Evolutionary conservation across 2,888 invertebrate species (phyloP), one percentile per base, ranked within the genome.

Genomic region (Polyploca ridens): DNA sequence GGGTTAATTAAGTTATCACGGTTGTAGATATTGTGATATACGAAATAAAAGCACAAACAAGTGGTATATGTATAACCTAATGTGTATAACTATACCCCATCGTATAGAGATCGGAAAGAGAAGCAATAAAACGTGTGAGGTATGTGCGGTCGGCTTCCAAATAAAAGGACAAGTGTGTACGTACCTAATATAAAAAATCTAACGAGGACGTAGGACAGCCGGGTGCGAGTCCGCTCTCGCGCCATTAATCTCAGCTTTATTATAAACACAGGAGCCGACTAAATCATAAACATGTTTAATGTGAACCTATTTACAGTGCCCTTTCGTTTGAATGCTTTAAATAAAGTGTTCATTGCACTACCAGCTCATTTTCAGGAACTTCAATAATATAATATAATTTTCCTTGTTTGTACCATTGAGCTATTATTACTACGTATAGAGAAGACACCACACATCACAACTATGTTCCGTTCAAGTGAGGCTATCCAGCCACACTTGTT

Each of bases 201-300:
- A 87, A 87, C 85, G 85, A 89, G 87, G 84, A 87, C 86, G 83
- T 84, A 76, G 87, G 84, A 82, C 83, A 83, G 83, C 69, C 73
- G 67, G 75, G 77, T 73, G 82, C 81, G 83, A 77, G 78, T 75
- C 81, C 78, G 77, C 82, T 73, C 79, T 76, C 82, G 76, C 74
- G 74, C 83, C 90, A 91, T 92, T 90, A 90, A 92, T 93, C 88
- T 87, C 80, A 70, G 83, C 84, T 90, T 90, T 91, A 91, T 90
- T 91, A 90, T 92, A 91, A 91, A 91, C 90, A 90, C 83, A 82
- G 86, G 76, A 83, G 83, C 84, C 73, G 82, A 83, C 87, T 88
- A 84, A 90, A 91, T 91, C 90, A 90, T 91, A 91, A 91, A 90
- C 90, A 89, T 84, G 78, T 83, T 89, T 87, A 86, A 87, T 82